Evolutionary conservation across 2,888 invertebrate genomes (phyloP).

Genomic region (Clitarchus hookeri): DNA sequence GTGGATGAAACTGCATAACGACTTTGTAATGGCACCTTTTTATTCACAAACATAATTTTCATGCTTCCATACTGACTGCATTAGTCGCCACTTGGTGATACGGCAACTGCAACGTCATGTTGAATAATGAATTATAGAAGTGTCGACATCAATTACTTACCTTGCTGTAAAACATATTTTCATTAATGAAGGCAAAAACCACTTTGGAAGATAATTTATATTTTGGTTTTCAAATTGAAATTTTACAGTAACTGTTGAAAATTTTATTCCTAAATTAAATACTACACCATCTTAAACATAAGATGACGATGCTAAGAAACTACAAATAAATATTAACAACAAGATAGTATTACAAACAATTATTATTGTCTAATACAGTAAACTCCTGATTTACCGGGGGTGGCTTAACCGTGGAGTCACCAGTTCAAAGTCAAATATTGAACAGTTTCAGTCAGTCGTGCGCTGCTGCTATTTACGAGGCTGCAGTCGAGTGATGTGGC

Average conservation of each 20-base stretch:
- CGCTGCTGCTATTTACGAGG: too few species aligned
- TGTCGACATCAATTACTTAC: neutral
- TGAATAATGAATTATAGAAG: neutral
- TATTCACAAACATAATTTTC: too few species aligned
- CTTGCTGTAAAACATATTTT: neutral
- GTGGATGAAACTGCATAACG: too few species aligned
- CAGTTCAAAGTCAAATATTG: too few species aligned
- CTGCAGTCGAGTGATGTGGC: too few species aligned
- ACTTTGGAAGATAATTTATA: slow-evolving; percentile 54
- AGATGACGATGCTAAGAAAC: slow-evolving; percentile 38
- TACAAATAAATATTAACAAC: slow-evolving; percentile 24
- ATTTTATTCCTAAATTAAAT: slow-evolving; percentile 40
- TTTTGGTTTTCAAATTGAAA: slow-evolving; percentile 57
- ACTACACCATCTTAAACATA: slow-evolving; percentile 34
- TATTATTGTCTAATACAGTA: slow-evolving; percentile 28
- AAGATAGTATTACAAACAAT: slow-evolving; percentile 23
- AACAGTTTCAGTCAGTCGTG: neutral
- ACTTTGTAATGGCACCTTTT: too few species aligned
- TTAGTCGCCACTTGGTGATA: too few species aligned
- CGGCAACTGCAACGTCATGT: too few species aligned
- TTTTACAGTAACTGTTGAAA: slow-evolving; percentile 47
- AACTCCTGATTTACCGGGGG: neutral
- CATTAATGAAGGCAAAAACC: slow-evolving; percentile 20
- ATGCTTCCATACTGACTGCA: too few species aligned
- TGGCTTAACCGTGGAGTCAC: too few species aligned